Evolutionary conservation across 1,140 invertebrate genomes (phyloP), one percentile per base, ranked within the genome.

Genomic region (Arion vulgaris): DNA sequence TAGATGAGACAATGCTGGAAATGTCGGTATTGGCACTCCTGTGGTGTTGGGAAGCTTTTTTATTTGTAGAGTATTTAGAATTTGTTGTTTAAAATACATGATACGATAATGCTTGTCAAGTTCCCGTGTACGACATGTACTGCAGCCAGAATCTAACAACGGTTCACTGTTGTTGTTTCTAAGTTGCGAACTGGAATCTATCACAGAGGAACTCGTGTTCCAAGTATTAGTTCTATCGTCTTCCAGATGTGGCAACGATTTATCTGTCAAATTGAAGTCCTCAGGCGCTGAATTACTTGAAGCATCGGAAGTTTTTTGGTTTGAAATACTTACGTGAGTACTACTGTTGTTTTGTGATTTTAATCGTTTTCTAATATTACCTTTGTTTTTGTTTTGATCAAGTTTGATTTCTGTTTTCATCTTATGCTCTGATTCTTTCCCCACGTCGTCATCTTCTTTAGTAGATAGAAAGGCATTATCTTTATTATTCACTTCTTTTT

Each of bases 61-160:
- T 1, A 73, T 41, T 73, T 73, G 71, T 15, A 73, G 38, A 39
- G 71, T 73, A 49, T 49, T 73, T 9, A 73, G 71, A 39, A 73
- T 73, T 34, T 73, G 71, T 73, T 73, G 71, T 39, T 73, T 73
- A 34, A 73, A 49, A 26, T 28, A 4, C 38, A 41, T 1, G 71
- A 73, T 73, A 9, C 71, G 71, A 28, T 73, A 41, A 13, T 73
- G 4, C 36, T 73, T 73, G 38, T 73, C 71, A 1, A 66, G 28
- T 23, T 23, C 5, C 28, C 62, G 28, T 7, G 7, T 66, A 23
- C 62, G 62, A 66, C 62, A 66, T 32, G 62, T 66, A 4, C 11
- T 13, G 28, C 62, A 66, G n/a, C 28, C 28, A 28, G n/a, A 15
- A 23, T 66, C 5, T 7, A 7, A 7, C 5, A 17, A 28, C 28